Conservation (phyloP, 53 echinoderm and acorn worm species). For the Zoroaster sp. region DNA sequence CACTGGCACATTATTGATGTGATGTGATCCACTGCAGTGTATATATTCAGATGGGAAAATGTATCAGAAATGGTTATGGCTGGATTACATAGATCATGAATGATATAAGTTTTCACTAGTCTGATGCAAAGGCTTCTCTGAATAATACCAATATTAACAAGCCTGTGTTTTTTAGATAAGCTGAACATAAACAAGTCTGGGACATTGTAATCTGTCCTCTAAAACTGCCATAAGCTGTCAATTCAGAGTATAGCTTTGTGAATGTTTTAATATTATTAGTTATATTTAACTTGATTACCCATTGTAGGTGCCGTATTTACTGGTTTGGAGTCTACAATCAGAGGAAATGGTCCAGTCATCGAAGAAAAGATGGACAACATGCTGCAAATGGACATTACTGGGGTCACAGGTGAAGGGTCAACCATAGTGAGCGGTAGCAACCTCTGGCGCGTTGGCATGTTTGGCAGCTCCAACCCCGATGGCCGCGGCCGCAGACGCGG, state of each 20-base stretch:
- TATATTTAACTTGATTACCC: neutral
- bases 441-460: conserved; percentile 73
- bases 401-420: conserved; percentile 68
- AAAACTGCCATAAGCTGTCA: no score
- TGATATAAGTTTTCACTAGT: no score
- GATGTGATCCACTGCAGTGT: no score
- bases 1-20: no score
- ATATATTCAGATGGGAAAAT: no score
- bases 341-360: conserved; percentile 70
- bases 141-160: no score
- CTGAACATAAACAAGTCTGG: neutral
- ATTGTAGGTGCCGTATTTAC: conserved; percentile 82
- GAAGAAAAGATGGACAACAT: conserved; percentile 68
- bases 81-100: no score
- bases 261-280: neutral
- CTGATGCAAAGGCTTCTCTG: no score
- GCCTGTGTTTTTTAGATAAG: no score
- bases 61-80: no score
- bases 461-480: conserved; percentile 63
- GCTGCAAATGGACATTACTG: conserved; percentile 69
- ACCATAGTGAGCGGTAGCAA: conserved; percentile 68
- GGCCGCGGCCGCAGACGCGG: conserved; percentile 77
- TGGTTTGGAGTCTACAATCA: conserved; percentile 66
- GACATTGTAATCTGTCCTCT: neutral
- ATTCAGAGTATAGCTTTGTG: no score